A percentile compares a stretch with the other conserved stretches of the same genome.
Evolutionary conservation across 1,140 invertebrate genomes (phyloP).

Genomic region (Drosophila saltans): DNA sequence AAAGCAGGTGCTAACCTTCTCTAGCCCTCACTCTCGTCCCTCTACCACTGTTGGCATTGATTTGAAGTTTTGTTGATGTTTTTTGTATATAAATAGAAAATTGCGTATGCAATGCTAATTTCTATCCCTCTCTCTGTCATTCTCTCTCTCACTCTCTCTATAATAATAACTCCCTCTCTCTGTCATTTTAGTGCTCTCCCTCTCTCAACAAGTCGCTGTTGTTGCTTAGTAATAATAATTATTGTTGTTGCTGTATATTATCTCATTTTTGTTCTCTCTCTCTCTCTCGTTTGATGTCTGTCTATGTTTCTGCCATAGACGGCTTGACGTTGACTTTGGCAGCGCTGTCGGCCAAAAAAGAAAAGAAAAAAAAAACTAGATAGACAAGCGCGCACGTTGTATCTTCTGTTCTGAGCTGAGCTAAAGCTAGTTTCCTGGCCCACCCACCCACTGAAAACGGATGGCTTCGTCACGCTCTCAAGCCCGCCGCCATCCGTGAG

Average conservation of each 20-base stretch:
- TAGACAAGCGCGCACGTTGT: conserved; percentile 37
- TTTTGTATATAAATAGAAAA: conserved; percentile 82
- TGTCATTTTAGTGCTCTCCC: conserved; percentile 23
- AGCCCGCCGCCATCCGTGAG: conserved; percentile 50
- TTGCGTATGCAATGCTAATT: conserved; percentile 82
- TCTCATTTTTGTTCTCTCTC: conserved; percentile 59
- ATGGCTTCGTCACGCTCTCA: conserved; percentile 65
- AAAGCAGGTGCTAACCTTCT: conserved; percentile 49
- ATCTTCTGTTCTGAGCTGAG: conserved; percentile 18
- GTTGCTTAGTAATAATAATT: conserved; percentile 69
- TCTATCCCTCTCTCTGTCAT: conserved; percentile 26
- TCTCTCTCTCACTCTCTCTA: conserved; percentile 19
- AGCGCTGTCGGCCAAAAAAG: conserved; percentile 38
- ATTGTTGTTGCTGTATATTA: conserved; percentile 61
- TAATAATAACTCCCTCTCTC: conserved; percentile 11
- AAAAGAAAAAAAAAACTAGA: conserved; percentile 49
- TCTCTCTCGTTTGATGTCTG: conserved; percentile 18
- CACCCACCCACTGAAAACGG: conserved; percentile 47
- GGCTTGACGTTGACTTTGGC: conserved; percentile 42
- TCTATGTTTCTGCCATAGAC: conserved; percentile 40
- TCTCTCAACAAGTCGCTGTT: conserved; percentile 72
- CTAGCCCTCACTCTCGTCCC: conserved; percentile 2
- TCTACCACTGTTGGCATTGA: conserved; percentile 43
- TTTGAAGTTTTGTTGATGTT: conserved; percentile 52
- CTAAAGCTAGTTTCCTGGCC: conserved; percentile 43